Evolutionary conservation across 2,888 invertebrate species (phyloP), one percentile per base, ranked within the genome.

Genomic region (Chouioia cunea): DNA sequence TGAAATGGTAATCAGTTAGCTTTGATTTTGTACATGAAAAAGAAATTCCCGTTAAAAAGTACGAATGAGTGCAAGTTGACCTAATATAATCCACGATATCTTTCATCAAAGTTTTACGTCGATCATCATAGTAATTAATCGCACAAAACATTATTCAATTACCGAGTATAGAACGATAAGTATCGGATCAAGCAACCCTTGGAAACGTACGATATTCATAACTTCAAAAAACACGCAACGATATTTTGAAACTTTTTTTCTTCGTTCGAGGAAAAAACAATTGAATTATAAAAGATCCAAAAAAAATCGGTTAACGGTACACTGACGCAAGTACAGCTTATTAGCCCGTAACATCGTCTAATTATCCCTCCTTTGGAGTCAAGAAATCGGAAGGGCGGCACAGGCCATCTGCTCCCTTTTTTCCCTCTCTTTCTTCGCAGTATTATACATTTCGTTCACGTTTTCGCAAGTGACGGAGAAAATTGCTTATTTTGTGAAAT

Each of bases 321-420:
- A 15, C 22, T 4, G 36, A 16, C 23, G 22, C 15, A 44, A 36
- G 22, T 23, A 53, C 57, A 53, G 15, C 36, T 44, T 46, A 27
- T 36, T 63, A 53, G 60, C 68, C 23, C 43, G 67, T 62, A 52
- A 63, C 74, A 68, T 77, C 78, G 75, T 75, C 70, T 76, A 79
- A 80, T 80, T 78, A 78, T 75, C 75, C 73, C 70, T 69, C 58
- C 60, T 27, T 71, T 60, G 74, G 74, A 65, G 73, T 71, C 73
- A 76, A 77, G 73, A 73, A 78, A 78, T 78, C 76, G 73, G 76
- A 73, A 76, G 75, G 73, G 75, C 74, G 75, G 74, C 78, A 76
- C 78, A 78, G 70, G 79, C 77, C 36, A 36, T 36, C 36, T 36
- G 36, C 36, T 36, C 36, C 77, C 76, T 77, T 77, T 44, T 23